Evolutionary conservation across 2,888 invertebrate genomes (phyloP).

Genomic region (Eristalis arbustorum): DNA sequence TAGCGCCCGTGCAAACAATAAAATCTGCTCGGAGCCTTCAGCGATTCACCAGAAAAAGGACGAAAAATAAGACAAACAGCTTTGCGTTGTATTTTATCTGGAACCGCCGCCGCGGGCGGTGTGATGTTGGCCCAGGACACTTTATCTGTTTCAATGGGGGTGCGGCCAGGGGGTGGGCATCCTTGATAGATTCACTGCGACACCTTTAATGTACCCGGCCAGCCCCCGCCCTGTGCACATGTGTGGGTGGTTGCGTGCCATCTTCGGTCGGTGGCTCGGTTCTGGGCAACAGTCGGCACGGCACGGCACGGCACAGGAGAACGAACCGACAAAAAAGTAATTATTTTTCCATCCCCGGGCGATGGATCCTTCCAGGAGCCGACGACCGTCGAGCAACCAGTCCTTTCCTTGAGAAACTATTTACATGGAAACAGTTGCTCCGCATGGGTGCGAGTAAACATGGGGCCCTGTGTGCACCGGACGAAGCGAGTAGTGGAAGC

Average conservation of each 20-base stretch:
- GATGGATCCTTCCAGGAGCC: neutral
- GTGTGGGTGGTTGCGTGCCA: neutral
- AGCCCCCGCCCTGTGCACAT: neutral
- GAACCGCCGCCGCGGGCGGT: slow-evolving; percentile 51
- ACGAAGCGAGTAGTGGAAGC: neutral
- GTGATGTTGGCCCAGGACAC: slow-evolving; percentile 15
- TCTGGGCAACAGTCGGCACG: slow-evolving; percentile 3
- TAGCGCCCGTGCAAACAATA: slow-evolving; percentile 12
- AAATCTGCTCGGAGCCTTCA: slow-evolving; percentile 37
- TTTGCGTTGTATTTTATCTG: slow-evolving; percentile 45
- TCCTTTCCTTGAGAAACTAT: slow-evolving; percentile 11
- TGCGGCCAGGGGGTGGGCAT: neutral
- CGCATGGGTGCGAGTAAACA: slow-evolving; percentile 18
- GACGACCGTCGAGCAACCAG: too few species aligned
- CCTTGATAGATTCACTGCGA: slow-evolving; percentile 64
- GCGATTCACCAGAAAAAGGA: slow-evolving; percentile 33
- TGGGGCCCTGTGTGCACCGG: neutral
- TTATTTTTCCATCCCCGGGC: slow-evolving; percentile 56
- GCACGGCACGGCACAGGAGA: slow-evolving; percentile 46
- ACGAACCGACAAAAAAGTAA: slow-evolving; percentile 61
- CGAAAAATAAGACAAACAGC: slow-evolving; percentile 32
- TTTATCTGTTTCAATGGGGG: slow-evolving; percentile 32
- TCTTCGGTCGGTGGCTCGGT: slow-evolving; percentile 10
- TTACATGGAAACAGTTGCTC: slow-evolving; percentile 29
- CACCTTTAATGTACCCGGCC: slow-evolving; percentile 43